phyloP scores from a whole-genome alignment of 1,140 invertebrate genomes.

The Triops longicaudatus region DNA sequence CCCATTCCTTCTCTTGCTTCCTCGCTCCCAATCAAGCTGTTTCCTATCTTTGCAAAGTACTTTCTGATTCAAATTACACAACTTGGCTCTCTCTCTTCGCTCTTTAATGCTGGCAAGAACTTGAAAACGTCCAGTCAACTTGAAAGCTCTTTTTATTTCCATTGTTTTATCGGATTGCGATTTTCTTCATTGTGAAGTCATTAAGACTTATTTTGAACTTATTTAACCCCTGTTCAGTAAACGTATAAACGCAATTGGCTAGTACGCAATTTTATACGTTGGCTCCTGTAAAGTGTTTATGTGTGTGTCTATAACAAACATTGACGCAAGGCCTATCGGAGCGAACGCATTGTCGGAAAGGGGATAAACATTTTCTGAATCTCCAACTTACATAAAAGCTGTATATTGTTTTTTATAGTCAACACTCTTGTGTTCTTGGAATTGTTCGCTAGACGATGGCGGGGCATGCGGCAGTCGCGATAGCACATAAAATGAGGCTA shows the following conservation, averaged over 20 bases:
- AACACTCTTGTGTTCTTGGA: constrained; percentile 5
- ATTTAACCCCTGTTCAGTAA: too few relatives aligned
- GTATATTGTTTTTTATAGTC: neutral
- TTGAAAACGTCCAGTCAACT: constrained; percentile 11
- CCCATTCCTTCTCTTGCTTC: neutral
- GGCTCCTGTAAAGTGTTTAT: too few relatives aligned
- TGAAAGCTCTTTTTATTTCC: neutral
- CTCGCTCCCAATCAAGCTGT: constrained; percentile 14
- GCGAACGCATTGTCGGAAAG: neutral
- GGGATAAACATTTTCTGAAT: neutral
- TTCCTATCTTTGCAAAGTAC: constrained; percentile 15
- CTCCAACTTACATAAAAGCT: neutral
- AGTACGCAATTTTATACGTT: too few relatives aligned
- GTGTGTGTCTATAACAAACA: too few relatives aligned
- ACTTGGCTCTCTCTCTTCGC: constrained; percentile 13
- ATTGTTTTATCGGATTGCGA: neutral
- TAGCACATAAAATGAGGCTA: neutral
- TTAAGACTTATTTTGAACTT: neutral
- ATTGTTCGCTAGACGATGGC: neutral
- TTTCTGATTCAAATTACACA: constrained; percentile 15
- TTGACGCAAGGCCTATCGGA: neutral
- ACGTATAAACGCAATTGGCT: too few relatives aligned
- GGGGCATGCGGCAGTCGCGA: neutral
- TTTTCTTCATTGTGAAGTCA: neutral
- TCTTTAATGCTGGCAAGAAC: constrained; percentile 1